phyloP scores from a whole-genome alignment of 2,113 vertebrate genomes.

The Leucopsar rothschildi region DNA sequence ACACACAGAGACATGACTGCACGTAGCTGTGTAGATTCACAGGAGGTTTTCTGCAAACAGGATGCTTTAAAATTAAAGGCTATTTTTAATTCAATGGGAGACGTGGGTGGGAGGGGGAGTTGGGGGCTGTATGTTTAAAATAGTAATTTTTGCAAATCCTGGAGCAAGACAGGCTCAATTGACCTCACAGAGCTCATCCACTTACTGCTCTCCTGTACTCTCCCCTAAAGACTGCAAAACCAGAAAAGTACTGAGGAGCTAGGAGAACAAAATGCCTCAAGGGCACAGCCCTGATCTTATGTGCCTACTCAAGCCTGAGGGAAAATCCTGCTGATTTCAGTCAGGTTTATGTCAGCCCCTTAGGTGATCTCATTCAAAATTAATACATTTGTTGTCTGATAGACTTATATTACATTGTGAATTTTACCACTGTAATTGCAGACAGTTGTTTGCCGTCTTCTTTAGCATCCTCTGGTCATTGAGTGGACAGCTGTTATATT shows the following conservation, averaged over 20 bases:
- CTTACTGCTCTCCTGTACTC: not conserved
- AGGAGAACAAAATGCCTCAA: not conserved
- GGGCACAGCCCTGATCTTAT: not conserved
- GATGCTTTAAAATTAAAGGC: not conserved
- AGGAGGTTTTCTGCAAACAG: not conserved
- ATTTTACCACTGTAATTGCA: not conserved
- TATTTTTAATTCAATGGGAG: not conserved
- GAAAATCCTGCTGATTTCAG: not conserved
- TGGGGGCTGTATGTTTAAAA: not conserved
- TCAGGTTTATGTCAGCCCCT: not conserved
- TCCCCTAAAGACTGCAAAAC: not conserved
- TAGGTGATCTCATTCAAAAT: not conserved
- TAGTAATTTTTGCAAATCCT: not conserved
- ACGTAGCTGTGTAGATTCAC: not conserved
- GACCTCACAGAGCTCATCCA: not conserved
- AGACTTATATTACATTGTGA: not conserved
- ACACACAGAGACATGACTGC: accelerated
- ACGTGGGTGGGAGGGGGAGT: not conserved
- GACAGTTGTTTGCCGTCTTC: not conserved
- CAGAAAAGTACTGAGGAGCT: not conserved
- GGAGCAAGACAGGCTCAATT: not conserved
- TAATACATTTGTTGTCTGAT: not conserved
- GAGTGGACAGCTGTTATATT: not conserved
- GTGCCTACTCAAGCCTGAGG: not conserved
- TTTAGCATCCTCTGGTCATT: not conserved